Percentiles rank a stretch among this genome's conserved stretches.
phyloP scores from a whole-genome alignment of 2,113 vertebrate species.

The Tauraco erythrolophus region DNA sequence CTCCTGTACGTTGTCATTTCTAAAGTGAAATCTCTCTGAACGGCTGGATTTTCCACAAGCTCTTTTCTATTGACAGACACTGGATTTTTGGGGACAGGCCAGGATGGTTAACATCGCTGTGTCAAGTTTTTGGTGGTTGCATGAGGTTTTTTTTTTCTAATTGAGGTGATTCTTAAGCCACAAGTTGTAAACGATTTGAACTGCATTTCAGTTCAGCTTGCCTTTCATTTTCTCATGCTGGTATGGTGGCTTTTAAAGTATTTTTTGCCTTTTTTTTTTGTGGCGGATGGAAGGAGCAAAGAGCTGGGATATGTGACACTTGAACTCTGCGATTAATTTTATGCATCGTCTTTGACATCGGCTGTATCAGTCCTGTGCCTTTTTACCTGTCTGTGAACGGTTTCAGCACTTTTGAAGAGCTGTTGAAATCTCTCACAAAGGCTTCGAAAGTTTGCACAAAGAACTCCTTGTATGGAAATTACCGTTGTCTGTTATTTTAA shows the following conservation, averaged over 20 bases:
- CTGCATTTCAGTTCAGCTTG: not conserved
- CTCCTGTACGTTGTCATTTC: not conserved
- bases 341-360: not conserved
- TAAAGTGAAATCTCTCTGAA: not conserved
- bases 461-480: not conserved
- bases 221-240: not conserved
- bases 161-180: not conserved
- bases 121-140: not conserved
- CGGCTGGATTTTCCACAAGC: not conserved
- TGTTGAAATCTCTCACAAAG: not conserved
- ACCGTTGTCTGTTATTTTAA: not conserved
- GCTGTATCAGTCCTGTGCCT: not conserved
- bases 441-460: not conserved
- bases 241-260: not conserved
- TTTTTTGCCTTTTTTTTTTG: not conserved
- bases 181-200: not conserved
- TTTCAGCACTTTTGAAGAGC: not conserved
- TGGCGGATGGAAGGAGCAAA: not conserved
- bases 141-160: rapidly evolving
- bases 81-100: not conserved
- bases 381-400: not conserved
- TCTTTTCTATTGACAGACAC: not conserved
- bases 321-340: not conserved
- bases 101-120: not conserved
- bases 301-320: not conserved